Base-by-base conservation (phyloP, 2,888 invertebrate species). In the Erpobdella octoculata region DNA sequence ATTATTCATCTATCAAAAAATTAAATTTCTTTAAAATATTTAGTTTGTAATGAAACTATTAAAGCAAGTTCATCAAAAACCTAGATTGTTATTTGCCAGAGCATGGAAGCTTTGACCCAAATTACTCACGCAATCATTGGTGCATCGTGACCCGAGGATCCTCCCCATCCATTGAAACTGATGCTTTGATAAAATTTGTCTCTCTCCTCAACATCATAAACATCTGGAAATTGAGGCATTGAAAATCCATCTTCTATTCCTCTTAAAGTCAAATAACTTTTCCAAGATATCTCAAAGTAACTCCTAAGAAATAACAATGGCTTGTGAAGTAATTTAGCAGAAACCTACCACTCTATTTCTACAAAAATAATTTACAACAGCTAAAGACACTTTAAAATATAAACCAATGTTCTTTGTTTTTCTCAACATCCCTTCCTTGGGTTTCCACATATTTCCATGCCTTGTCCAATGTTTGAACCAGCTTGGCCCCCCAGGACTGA, bases 61-160 rank as follows among this genome's bases (percentile, higher is more conserved):
- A 3, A 5, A 48, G 4, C 25, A 25, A 48, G 18, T 6, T 6
- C n/a, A 9, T 21, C 12, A 48, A 5, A 48, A 48, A 9, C 48
- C 12, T 48, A 6, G 25, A 48, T 48, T 48, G n/a, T 3, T 48
- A 21, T 6, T 9, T 21, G 48, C 4, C 12, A 6, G 12, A 48
- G 18, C 25, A 12, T 48, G 48, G 18, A 3, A n/a, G 25, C 18
- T 21, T 48, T 21, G 21, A 8, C 8, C 15, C 28, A 8, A 1
- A 9, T 1, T 33, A 76, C 80, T 74, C 74, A 81, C 77, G 82
- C 83, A 58, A 83, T 82, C 78, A 82, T 81, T 8, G 81, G 79
- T 12, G 82, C 80, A 76, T 82, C 82, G 73, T 82, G 81, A 5
- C 83, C 83, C 72, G 81, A 80, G 5, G 80, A 71, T n/a, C 82